Conservation (phyloP, 2,113 vertebrate species). For the Oncorhynchus tshawytscha region DNA sequence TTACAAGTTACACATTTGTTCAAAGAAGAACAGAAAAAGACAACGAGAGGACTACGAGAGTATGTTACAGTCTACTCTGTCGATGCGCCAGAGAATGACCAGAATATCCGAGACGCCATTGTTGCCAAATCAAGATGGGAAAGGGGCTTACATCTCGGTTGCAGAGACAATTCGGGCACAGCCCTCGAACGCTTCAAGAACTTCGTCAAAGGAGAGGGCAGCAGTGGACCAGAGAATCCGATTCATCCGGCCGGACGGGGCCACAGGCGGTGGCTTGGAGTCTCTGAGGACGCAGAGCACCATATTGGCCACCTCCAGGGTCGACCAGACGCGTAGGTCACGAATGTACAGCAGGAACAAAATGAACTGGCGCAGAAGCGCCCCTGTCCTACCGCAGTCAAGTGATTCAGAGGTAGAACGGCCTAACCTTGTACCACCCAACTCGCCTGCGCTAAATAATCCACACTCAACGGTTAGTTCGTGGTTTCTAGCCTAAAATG, state of each 20-base stretch:
- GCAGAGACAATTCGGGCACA: constrained; percentile 60
- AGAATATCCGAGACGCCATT: constrained; percentile 43
- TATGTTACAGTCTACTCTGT: constrained; percentile 46
- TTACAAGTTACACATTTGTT: constrained; percentile 67
- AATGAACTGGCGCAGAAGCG: constrained; percentile 54
- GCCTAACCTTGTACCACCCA: constrained; percentile 70
- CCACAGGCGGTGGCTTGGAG: constrained; percentile 52
- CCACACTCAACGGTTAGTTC: constrained; percentile 29
- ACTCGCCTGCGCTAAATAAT: constrained; percentile 66
- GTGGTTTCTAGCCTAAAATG: too few species aligned
- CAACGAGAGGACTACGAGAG: constrained; percentile 39
- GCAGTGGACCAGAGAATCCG: constrained; percentile 51
- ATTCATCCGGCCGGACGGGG: constrained; percentile 63
- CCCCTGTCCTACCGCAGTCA: constrained; percentile 52
- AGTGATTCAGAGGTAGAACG: constrained; percentile 67
- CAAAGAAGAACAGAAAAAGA: constrained; percentile 35
- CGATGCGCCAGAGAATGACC: constrained; percentile 46
- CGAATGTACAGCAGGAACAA: constrained; percentile 16
- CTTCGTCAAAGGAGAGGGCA: constrained; percentile 61
- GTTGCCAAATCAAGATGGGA: constrained; percentile 32
- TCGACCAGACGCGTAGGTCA: constrained; percentile 27
- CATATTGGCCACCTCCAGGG: constrained; percentile 39
- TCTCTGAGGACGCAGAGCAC: constrained; percentile 62
- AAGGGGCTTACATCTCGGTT: constrained; percentile 52
- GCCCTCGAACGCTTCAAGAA: constrained; percentile 70